These are phyloP conservation scores for Maniola hyperantus DNA, from an alignment of 2,888 invertebrate species.

Conservation along the genomic window DNA sequence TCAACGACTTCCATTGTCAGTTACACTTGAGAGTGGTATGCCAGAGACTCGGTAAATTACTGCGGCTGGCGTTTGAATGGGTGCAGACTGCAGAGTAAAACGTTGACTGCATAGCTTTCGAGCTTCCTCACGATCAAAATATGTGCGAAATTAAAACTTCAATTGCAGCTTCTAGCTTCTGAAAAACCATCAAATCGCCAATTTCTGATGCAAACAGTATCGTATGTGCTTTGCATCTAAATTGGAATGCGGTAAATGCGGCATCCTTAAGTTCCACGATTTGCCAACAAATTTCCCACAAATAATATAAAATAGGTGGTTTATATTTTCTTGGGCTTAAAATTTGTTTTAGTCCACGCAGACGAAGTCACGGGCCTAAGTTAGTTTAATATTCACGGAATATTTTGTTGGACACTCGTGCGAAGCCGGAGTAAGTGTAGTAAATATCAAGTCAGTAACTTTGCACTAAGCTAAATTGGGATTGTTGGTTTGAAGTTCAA, in stretches of 20 bases:
- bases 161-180: not conserved
- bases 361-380: no score
- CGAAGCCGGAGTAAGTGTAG: not conserved
- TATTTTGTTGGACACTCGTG: not conserved
- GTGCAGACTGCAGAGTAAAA: not conserved
- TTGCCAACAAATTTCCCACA: not conserved
- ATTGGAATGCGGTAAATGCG: not conserved
- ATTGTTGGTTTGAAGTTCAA: not conserved
- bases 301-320: not conserved
- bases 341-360: no score
- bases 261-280: conserved; percentile 1
- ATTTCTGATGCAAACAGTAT: not conserved
- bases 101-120: not conserved
- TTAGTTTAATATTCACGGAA: no score
- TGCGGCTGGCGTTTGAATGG: no score
- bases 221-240: not conserved
- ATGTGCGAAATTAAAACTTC: not conserved
- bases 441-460: not conserved
- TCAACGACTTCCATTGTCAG: not conserved
- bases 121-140: not conserved
- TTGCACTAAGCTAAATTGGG: not conserved
- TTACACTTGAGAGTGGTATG: not conserved
- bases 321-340: no score
- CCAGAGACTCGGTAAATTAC: no score
- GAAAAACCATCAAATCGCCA: not conserved